Evolutionary conservation across 1,140 invertebrate genomes (phyloP).

Genomic region (Eriocheir sinensis): DNA sequence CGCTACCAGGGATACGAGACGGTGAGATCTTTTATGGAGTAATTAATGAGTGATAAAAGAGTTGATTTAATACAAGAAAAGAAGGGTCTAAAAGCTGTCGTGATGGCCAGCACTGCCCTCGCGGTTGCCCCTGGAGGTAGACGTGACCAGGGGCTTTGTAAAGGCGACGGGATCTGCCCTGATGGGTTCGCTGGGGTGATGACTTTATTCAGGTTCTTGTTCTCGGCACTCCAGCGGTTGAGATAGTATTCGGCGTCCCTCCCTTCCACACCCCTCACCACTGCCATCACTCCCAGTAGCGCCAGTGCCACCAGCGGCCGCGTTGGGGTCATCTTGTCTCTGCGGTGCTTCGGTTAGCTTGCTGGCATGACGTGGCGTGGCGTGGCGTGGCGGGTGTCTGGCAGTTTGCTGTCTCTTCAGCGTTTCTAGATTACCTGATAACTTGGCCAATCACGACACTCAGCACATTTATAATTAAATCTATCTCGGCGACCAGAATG

Average conservation of each 20-base stretch:
- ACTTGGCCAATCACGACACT: background rate
- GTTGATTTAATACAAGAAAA: too few species aligned
- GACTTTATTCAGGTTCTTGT: background rate
- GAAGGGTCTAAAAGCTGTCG: too few species aligned
- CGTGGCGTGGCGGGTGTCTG: background rate
- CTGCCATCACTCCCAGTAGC: background rate
- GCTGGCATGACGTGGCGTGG: background rate
- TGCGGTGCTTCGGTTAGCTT: background rate
- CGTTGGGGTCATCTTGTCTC: background rate
- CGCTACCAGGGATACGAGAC: too few species aligned
- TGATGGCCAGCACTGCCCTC: background rate
- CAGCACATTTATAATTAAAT: background rate
- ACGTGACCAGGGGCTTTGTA: background rate
- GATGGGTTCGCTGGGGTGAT: background rate
- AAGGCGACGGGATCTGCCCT: background rate
- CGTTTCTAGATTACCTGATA: background rate
- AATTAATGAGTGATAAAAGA: too few species aligned
- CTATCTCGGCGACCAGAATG: background rate
- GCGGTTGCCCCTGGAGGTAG: background rate
- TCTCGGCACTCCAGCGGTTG: background rate
- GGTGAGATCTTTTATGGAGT: too few species aligned
- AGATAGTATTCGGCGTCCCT: background rate
- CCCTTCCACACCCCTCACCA: background rate
- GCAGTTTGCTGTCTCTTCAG: background rate
- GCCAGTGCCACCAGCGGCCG: background rate